Evolutionary conservation across 1,140 invertebrate species (phyloP), one percentile per base, ranked within the genome.

Genomic region (Lineus longissimus): DNA sequence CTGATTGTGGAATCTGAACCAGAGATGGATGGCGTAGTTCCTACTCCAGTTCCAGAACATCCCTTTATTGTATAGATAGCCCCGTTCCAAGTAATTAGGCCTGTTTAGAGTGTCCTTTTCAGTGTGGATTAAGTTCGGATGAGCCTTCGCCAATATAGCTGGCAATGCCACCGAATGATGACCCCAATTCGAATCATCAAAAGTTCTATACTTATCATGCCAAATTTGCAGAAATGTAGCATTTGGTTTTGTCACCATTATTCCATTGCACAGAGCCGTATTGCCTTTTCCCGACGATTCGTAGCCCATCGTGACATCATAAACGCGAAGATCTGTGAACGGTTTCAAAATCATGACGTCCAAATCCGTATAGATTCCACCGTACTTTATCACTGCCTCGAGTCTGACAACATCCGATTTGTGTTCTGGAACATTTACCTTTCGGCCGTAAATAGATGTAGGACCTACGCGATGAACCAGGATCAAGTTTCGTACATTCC

Each of bases 261-360:
- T 61, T 13, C 63, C 63, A 33, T 65, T 65, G 30, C 55, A 59
- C 9, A 65, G 47, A 2, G 19, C 22, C 23, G 23, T 41, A 1
- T 22, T n/a, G 13, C 31, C 17, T 7, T 55, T 55, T 25, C 31
- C 59, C 1, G 43, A 15, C 17, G 31, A 59, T 29, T 63, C 56
- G 25, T 59, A 33, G 29, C 65, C 66, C 69, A 71, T 61, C 11
- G 66, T 69, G 23, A 31, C 47, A 27, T 31, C 63, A 31, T 65
- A 65, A 15, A 40, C 29, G n/a, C 43, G 59, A 22, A 65, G 59
- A 6, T 23, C 43, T 0, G 61, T 2, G 30, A 65, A 61, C 2
- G 63, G 54, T 30, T 65, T 33, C 6, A 65, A 27, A 7, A 40
- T 55, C 15, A 65, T 29, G 19, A 61, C 63, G 47, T 65, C 63